Evolutionary conservation across 2,888 invertebrate genomes (phyloP).

Genomic region (Homarus gammarus): DNA sequence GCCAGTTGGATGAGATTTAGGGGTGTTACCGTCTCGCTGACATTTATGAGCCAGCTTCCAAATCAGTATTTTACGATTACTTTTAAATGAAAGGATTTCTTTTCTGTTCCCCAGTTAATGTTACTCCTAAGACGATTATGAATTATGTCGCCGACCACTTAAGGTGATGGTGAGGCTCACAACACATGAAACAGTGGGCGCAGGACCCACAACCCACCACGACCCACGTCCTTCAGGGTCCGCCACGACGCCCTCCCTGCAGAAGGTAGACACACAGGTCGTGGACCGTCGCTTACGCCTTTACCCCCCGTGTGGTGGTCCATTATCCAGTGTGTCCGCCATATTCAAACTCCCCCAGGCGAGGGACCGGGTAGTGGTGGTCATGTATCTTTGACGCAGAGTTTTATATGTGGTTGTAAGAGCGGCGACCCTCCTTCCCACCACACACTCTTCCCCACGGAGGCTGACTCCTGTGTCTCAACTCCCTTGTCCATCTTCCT

Average conservation of each 20-base stretch:
- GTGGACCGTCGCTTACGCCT: constrained; percentile 13
- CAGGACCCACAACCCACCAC: too few species aligned
- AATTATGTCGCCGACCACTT: neutral
- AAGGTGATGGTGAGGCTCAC: neutral
- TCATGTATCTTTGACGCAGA: constrained; percentile 3
- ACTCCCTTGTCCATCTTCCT: neutral
- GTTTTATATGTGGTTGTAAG: constrained; percentile 23
- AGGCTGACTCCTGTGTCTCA: neutral
- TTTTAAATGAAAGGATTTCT: neutral
- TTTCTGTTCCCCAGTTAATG: neutral
- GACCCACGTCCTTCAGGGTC: too few species aligned
- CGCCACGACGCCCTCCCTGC: too few species aligned
- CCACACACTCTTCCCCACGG: neutral
- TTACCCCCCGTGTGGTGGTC: neutral
- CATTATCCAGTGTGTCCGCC: constrained; percentile 14
- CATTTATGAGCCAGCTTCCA: constrained; percentile 7
- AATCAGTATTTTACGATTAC: constrained; percentile 16
- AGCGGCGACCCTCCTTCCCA: neutral
- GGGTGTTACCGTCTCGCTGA: constrained; percentile 3
- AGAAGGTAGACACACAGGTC: neutral
- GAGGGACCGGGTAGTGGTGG: neutral
- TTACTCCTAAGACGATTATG: neutral
- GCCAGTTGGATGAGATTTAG: neutral
- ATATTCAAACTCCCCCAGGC: constrained; percentile 2
- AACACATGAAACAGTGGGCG: neutral